Base-by-base conservation (phyloP, 2,113 vertebrate species). In the Raja brachyura region DNA sequence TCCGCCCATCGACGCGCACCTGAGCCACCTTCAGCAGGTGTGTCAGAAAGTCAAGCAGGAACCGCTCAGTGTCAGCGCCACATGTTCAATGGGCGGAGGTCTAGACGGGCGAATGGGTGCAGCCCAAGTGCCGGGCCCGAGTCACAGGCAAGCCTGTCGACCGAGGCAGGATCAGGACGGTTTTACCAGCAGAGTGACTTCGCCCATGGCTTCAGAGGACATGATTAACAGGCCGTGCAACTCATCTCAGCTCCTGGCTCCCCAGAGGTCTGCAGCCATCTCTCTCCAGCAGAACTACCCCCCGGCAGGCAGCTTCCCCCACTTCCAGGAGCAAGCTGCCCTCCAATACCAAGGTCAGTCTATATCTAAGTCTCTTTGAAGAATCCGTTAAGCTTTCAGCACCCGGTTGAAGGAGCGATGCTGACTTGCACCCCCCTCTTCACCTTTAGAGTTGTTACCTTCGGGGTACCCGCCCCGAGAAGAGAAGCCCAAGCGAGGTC, bases 401-500 rank as follows among this genome's bases (percentile, higher is more conserved):
- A 70, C 9, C 22, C 75, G 94, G 90, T 18, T 0, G 75, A 68
- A 63, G 90, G 93, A 33, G 3, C 63, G 33, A 92, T 94, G 86
- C 94, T 97, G 94, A 97, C 94, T 93, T 28, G 93, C 81, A 8
- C 83, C n/a, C 31, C 86, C 66, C n/a, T 96, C 94, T 97, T 94
- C 61, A 88, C 94, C 95, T 54, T 5, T 96, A 99, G 98, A 99
- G 94, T 96, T 97, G 93, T 96, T 98, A 96, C 96, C 97, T 0
- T 95, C 97, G 0, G 96, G 96, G 39, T 97, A 97, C 94, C 97
- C 98, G 93, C 93, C 98, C 94, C 96, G 97, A 0, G 98, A 99
- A 95, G 99, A 99, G 93, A 99, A 99, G 94, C 98, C 98, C 11
- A 99, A 98, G 95, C 97, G 98, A n/a, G 98, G 99, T 11, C 96